Base-by-base conservation (phyloP, 1,140 invertebrate genomes). In the Coelopa frigida region DNA sequence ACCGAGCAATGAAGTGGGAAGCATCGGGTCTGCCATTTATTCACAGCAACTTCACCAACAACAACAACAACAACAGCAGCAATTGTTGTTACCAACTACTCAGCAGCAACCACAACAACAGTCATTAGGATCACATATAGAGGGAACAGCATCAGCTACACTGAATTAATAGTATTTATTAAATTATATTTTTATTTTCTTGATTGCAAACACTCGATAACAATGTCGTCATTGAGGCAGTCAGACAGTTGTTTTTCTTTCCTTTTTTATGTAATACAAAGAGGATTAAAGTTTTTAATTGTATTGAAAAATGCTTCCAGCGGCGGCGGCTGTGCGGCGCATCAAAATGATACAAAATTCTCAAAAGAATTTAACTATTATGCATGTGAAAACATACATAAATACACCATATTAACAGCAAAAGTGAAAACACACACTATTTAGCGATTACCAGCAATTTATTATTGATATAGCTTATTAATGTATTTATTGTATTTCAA, bases 21-120 rank as follows among this genome's bases (percentile, higher is more conserved):
- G 15, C 46, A 22, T 37, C 33, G 41, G 41, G 41, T 31, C 15
- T 41, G 52, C 60, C 17, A 63, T 63, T 57, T 63, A 63, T 37
- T 54, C 63, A 39, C 53, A 56, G 31, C 60, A 63, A 45, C 27
- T 32, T 12, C 41, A 43, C 22, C 52, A 54, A 21, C 59, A 58
- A 18, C 52, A 49, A 20, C 50, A 32, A 29, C 40, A 48, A 3
- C 17, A 20, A 18, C 41, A 37, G 18, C 35, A 22, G n/a, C 18
- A 29, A 29, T 29, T 29, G n/a, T n/a, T n/a, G n/a, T n/a, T 27
- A 11, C 36, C 35, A 11, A 36, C 24, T 8, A 24, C 27, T n/a
- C 23, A 36, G 22, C 46, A 48, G 4, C 21, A 24, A 12, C 46
- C 41, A 15, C 18, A 33, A 5, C 27, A 40, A 20, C 38, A 41